Evolutionary conservation across 2,113 vertebrate genomes (phyloP).

Genomic region (Hydropotes inermis): DNA sequence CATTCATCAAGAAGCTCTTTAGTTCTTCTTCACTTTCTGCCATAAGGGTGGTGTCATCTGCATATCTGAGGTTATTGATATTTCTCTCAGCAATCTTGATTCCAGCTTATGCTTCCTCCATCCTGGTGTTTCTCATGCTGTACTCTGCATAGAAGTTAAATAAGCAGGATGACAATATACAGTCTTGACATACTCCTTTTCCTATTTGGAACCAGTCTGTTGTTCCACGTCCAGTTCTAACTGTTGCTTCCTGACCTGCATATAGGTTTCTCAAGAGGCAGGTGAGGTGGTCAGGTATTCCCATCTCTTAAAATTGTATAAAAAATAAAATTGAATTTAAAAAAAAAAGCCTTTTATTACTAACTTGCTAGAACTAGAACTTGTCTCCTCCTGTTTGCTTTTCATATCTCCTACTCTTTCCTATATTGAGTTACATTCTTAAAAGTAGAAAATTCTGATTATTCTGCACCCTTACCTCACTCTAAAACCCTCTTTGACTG

Average conservation of each 20-base stretch:
- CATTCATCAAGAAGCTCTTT: not conserved
- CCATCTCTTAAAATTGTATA: not conserved
- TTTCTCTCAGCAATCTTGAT: not conserved
- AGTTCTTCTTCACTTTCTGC: not conserved
- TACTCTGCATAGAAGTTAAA: not conserved
- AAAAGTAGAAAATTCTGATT: not conserved
- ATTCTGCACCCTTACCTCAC: not conserved
- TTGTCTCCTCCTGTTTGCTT: not conserved
- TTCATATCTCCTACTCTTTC: not conserved
- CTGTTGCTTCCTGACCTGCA: not conserved
- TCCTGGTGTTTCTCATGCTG: not conserved
- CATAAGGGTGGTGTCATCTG: not conserved
- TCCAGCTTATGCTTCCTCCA: not conserved
- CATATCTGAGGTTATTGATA: not conserved
- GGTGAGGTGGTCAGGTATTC: not conserved
- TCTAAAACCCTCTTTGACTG: not conserved
- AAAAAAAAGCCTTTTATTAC: not conserved
- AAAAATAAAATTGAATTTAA: not conserved
- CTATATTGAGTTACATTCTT: not conserved
- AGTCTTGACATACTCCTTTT: not conserved
- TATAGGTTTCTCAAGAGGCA: not conserved
- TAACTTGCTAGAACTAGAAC: not conserved
- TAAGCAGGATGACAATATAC: not conserved
- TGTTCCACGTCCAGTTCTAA: not conserved
- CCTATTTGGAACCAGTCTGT: not conserved